Base-by-base conservation (phyloP, 1,140 invertebrate species). In the Harlomillsia oculata region DNA sequence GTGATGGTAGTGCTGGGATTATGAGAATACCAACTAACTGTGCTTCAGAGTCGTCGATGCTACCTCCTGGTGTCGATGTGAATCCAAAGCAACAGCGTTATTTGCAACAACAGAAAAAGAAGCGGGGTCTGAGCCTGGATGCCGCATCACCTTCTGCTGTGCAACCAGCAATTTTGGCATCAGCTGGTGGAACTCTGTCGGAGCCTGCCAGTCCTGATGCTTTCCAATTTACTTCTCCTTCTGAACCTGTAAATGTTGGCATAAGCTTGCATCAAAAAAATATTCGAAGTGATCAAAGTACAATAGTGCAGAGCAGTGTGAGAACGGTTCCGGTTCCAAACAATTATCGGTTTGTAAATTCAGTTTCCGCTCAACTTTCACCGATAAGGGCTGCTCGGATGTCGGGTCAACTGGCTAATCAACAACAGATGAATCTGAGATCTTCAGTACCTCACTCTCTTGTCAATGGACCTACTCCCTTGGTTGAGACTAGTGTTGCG, bases 91-190 rank as follows among this genome's bases (percentile, higher is more conserved):
- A 41, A 41, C 18, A 41, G 18, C 39, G 39, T 21, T 41, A 20
- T 41, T 52, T 60, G 29, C 67, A 67, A 25, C 62, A 63, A 13
- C 36, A 56, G 37, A 62, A 60, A 41, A 28, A 53, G 6, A 67
- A 68, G 36, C 57, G 67, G 28, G 59, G 62, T 18, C 20, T 56
- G 14, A 36, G 45, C 32, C 52, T 63, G 34, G 60, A 55, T 40
- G 55, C 23, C 16, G 29, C 34, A n/a, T 18, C 40, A 43, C 5
- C 43, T 26, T 16, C 52, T 44, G 36, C 25, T 28, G 39, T 23
- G 45, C n/a, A 34, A 53, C 11, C 16, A 39, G 21, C 25, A 21
- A 23, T 13, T 13, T 14, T 30, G 20, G 23, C 14, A 16, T 28
- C 28, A 52, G 26, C 11, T 34, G 13, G n/a, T 20, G 46, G 36